Conservation (phyloP, 2,113 vertebrate genomes). For the Malurus cyaneus region DNA sequence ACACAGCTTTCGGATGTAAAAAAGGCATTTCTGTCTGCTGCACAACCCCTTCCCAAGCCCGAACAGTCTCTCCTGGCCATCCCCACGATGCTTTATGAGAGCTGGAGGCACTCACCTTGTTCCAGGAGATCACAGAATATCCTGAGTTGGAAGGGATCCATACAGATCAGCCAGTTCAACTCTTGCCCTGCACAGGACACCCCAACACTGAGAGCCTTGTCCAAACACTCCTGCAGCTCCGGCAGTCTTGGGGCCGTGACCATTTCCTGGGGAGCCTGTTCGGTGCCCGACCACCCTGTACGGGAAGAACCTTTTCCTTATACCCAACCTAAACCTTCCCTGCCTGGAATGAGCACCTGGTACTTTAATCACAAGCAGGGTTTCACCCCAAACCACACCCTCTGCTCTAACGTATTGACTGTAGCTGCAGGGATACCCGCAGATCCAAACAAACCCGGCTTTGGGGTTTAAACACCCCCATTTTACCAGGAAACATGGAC, state of each 20-base stretch:
- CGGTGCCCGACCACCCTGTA: background rate
- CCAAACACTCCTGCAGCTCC: background rate
- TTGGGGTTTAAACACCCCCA: background rate
- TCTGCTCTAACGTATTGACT: background rate
- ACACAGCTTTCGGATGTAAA: rapidly evolving
- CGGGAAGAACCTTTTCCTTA: background rate
- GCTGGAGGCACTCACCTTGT: background rate
- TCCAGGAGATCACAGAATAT: background rate
- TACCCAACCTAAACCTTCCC: background rate
- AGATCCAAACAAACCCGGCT: background rate
- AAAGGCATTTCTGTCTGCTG: background rate
- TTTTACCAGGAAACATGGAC: background rate
- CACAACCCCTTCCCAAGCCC: rapidly evolving
- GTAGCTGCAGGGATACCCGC: background rate
- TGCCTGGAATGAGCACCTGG: background rate
- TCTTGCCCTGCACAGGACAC: background rate
- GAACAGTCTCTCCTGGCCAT: background rate
- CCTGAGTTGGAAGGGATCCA: background rate
- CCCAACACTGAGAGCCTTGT: background rate
- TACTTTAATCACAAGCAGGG: background rate
- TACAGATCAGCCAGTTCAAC: background rate
- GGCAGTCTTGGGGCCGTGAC: background rate
- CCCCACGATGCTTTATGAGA: too few species aligned
- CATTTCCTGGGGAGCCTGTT: background rate
- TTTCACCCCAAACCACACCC: background rate